A percentile compares a stretch with the other conserved stretches of the same genome.
These are phyloP conservation scores for Camptogramma bilineatum DNA, from an alignment of 2,888 invertebrate genomes.

Conservation along the genomic window DNA sequence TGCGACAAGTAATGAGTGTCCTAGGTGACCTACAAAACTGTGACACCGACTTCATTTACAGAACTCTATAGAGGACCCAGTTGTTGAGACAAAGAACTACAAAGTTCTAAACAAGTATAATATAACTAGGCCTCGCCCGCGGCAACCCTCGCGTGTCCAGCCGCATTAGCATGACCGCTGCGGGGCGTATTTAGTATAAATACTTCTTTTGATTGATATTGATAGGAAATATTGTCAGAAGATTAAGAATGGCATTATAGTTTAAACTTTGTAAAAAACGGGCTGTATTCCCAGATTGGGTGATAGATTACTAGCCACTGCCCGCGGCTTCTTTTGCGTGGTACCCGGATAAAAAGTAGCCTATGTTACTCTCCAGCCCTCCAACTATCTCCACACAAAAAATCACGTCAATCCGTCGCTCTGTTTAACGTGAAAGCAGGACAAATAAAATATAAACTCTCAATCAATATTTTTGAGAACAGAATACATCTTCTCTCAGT, in stretches of 20 bases:
- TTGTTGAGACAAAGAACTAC: constrained; percentile 17
- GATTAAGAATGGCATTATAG: background rate
- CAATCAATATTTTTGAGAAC: no score
- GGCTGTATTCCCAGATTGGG: no score
- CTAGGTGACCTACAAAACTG: background rate
- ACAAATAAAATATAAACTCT: no score
- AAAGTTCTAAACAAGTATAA: constrained; percentile 9
- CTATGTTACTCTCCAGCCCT: no score
- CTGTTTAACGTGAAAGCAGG: no score
- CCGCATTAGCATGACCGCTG: background rate
- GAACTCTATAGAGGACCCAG: constrained; percentile 25
- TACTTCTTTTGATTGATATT: constrained; percentile 17
- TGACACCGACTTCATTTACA: constrained; percentile 13
- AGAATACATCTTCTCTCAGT: no score
- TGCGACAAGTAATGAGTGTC: background rate
- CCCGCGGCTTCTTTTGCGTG: no score
- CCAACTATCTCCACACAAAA: no score
- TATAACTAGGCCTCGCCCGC: constrained; percentile 26
- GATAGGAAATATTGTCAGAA: constrained; percentile 1
- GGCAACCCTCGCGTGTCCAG: constrained; percentile 18
- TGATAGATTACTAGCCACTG: no score
- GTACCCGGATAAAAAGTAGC: no score
- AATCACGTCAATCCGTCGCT: no score
- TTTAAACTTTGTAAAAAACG: no score
- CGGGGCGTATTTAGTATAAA: constrained; percentile 21